These are phyloP conservation scores for Nerophis ophidion DNA, from an alignment of 2,113 vertebrate genomes.

Conservation along the genomic window DNA sequence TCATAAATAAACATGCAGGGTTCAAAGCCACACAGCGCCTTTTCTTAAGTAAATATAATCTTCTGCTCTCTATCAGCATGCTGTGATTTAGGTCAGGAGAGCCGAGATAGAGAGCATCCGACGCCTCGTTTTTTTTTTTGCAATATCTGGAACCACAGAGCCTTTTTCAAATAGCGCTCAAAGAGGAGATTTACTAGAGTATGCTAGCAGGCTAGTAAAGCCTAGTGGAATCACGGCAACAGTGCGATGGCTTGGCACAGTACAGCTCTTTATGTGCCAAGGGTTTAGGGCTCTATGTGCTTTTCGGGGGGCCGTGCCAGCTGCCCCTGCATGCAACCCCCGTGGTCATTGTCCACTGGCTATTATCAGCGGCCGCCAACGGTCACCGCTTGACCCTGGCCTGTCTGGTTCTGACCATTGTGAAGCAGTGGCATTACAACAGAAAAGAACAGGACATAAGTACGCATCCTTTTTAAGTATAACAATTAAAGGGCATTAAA, in stretches of 20 bases:
- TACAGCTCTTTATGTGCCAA: slow-evolving; percentile 11
- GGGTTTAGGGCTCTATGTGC: slow-evolving; percentile 43
- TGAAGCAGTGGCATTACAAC: slow-evolving; percentile 23
- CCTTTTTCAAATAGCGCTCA: neutral
- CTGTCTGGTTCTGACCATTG: slow-evolving; percentile 11
- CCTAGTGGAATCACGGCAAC: slow-evolving; percentile 6
- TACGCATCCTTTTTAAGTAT: neutral
- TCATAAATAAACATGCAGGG: no score
- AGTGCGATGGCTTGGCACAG: slow-evolving; percentile 19
- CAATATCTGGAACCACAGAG: neutral
- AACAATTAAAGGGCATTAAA: neutral
- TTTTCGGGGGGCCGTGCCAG: slow-evolving; percentile 23
- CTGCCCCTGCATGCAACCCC: slow-evolving; percentile 24
- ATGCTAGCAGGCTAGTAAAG: slow-evolving; percentile 7
- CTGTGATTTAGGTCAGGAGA: slow-evolving; percentile 11
- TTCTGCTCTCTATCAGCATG: slow-evolving; percentile 1
- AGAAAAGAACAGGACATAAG: slow-evolving; percentile 3
- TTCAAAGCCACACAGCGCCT: no score
- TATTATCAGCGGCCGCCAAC: slow-evolving; percentile 23
- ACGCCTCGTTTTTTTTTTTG: no score
- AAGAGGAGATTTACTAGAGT: slow-evolving; percentile 5
- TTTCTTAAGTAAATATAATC: neutral
- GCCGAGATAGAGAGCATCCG: neutral
- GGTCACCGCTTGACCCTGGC: slow-evolving; percentile 1
- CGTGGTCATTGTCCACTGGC: slow-evolving; percentile 20